Evolutionary conservation across 2,888 invertebrate species (phyloP).

Genomic region (Ctenicera cuprea): DNA sequence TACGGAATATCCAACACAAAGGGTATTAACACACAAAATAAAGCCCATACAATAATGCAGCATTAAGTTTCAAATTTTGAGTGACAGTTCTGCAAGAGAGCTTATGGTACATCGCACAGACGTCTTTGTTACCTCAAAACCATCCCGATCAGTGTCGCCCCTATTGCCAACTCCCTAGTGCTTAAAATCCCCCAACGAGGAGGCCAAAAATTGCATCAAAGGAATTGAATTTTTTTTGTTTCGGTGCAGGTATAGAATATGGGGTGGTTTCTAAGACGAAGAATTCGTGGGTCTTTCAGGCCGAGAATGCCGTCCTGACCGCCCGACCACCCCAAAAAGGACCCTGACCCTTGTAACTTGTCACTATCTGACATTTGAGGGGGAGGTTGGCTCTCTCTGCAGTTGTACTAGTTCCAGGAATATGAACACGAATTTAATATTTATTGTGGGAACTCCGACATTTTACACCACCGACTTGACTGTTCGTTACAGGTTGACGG

Average conservation of each 20-base stretch:
- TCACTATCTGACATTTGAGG: slow-evolving; percentile 48
- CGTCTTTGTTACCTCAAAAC: slow-evolving; percentile 55
- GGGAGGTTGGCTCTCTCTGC: slow-evolving; percentile 34
- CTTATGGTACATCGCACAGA: slow-evolving; percentile 53
- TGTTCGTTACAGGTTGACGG: slow-evolving; percentile 19
- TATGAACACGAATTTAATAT: slow-evolving; percentile 38
- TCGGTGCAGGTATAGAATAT: slow-evolving; percentile 57
- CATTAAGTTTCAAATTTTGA: slow-evolving; percentile 50
- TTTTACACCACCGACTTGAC: slow-evolving; percentile 1
- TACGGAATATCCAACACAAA: slow-evolving; percentile 17
- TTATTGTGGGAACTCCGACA: slow-evolving; percentile 28
- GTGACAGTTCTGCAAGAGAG: slow-evolving; percentile 56
- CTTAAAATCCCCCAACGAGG: slow-evolving; percentile 15
- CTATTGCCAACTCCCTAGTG: slow-evolving; percentile 28
- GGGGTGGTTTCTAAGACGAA: slow-evolving; percentile 57
- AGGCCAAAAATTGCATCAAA: slow-evolving; percentile 49
- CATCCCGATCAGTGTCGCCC: slow-evolving; percentile 18
- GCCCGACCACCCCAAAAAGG: slow-evolving; percentile 52
- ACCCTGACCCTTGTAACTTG: slow-evolving; percentile 56
- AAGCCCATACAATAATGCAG: slow-evolving; percentile 26
- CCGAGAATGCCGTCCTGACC: slow-evolving; percentile 51
- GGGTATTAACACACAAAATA: slow-evolving; percentile 24
- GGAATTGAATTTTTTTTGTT: slow-evolving; percentile 44
- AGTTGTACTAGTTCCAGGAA: slow-evolving; percentile 28
- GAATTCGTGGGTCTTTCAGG: slow-evolving; percentile 44